phyloP scores from a whole-genome alignment of 2,888 invertebrate genomes.

The Camponotus fellah region DNA sequence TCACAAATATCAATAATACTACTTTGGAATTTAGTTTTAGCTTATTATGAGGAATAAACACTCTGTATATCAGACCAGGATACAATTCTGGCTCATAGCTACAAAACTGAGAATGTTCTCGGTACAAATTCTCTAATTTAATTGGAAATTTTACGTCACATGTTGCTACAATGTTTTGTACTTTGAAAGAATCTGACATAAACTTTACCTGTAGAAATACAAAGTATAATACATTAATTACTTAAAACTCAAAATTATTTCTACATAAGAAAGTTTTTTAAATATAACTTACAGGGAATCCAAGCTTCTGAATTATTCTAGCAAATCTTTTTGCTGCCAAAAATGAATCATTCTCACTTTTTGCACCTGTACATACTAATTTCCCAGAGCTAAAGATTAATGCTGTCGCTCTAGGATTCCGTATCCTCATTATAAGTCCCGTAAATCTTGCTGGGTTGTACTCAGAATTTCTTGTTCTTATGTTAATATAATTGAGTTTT shows the following conservation, averaged over 20 bases:
- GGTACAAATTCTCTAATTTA: constrained; percentile 92
- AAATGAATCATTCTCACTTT: constrained; percentile 92
- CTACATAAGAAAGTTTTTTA: neutral
- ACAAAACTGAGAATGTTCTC: constrained; percentile 92
- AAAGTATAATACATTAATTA: neutral
- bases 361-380: constrained; percentile 93
- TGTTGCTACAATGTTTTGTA: constrained; percentile 91
- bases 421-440: constrained; percentile 94
- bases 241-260: neutral
- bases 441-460: constrained; percentile 94
- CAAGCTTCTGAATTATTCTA: constrained; percentile 93
- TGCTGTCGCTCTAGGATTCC: constrained; percentile 92
- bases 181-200: constrained; percentile 89
- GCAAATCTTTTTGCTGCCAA: constrained; percentile 94
- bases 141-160: constrained; percentile 91
- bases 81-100: constrained; percentile 99
- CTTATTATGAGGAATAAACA: too few relatives aligned
- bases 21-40: too few relatives aligned
- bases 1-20: constrained; percentile 98
- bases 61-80: constrained; percentile 98
- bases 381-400: constrained; percentile 93
- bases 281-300: constrained; percentile 89
- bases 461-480: constrained; percentile 93
- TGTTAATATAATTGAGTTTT: constrained; percentile 91
- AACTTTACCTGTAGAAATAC: constrained; percentile 90